Evolutionary conservation across 2,797 vertebrate species (phyloP).

Genomic region (Buceros bicornis): DNA sequence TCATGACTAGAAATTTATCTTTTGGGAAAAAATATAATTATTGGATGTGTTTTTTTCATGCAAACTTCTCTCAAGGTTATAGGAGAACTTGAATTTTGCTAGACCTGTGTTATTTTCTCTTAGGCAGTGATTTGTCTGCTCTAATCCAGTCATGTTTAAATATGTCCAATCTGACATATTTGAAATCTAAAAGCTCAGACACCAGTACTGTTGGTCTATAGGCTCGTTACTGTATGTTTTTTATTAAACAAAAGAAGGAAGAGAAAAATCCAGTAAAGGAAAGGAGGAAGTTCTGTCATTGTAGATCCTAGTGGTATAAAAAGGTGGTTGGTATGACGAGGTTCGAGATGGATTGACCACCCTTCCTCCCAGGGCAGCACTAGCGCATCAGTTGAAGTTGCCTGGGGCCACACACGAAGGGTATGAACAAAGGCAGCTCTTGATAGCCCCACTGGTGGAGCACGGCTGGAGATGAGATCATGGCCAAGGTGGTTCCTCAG

Average conservation of each 20-base stretch:
- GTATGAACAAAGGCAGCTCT: not conserved
- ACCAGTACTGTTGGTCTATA: not conserved
- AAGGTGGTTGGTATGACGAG: accelerated
- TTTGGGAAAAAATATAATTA: not conserved
- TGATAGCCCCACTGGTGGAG: not conserved
- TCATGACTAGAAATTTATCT: not conserved
- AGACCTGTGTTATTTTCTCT: not conserved
- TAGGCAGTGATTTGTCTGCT: not conserved
- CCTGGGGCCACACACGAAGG: accelerated
- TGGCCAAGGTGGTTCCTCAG: not conserved
- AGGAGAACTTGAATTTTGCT: not conserved
- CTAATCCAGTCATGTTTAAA: not conserved
- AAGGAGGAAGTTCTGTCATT: not conserved
- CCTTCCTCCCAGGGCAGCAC: not conserved
- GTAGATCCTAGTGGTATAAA: not conserved
- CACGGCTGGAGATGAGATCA: not conserved
- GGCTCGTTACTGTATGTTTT: not conserved
- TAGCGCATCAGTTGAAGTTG: not conserved
- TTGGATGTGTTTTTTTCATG: not conserved
- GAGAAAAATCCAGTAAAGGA: not conserved
- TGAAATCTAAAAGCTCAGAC: not conserved
- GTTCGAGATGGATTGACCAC: not conserved
- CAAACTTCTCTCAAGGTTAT: not conserved
- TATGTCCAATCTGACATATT: not conserved
- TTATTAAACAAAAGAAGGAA: not conserved